Base-by-base conservation (phyloP, 2,113 vertebrate genomes). In the Gallinago undulata region DNA sequence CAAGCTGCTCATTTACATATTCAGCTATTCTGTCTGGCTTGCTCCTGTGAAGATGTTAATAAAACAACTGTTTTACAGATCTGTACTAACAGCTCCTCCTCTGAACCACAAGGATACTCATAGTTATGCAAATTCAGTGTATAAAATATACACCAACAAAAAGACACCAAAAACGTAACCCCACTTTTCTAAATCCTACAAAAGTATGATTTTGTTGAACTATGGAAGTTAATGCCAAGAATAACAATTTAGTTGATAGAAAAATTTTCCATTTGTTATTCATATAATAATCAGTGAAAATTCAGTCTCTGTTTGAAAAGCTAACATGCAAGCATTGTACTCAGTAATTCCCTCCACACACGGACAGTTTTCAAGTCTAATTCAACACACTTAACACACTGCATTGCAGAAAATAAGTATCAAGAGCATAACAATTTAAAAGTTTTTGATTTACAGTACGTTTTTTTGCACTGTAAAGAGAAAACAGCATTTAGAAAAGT, bases 1-100 rank as follows among this genome's bases (percentile, higher is more conserved):
- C 60, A 77, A 64, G 76, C 85, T 81, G 37, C 60, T 84, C 83
- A 89, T 96, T 95, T 93, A 81, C 90, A 94, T 89, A 76, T 62
- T 79, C 72, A 56, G 69, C 31, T 63, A 57, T 63, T 92, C 92
- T 82, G 27, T 13, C 82, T 62, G 30, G 0, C 18, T 95, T 66
- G 80, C 73, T 66, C 56, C 48, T 24, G 47, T 77, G 91, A 91
- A 87, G 73, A 89, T n/a, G 85, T 90, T 89, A 94, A 81, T 78
- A 92, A 86, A 86, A 77, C 84, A 93, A 94, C 47, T 87, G 55
- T 50, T 94, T 84, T 69, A 82, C 60, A 81, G 80, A 91, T 72
- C 87, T 18, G 13, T 48, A 72, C 35, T 68, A 90, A 67, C 72
- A 92, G 90, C 56, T 93, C 82, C 90, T 93, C 80, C 64, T 92